Base-by-base conservation (phyloP, 2,797 vertebrate species). In the Bovichtus variegatus region DNA sequence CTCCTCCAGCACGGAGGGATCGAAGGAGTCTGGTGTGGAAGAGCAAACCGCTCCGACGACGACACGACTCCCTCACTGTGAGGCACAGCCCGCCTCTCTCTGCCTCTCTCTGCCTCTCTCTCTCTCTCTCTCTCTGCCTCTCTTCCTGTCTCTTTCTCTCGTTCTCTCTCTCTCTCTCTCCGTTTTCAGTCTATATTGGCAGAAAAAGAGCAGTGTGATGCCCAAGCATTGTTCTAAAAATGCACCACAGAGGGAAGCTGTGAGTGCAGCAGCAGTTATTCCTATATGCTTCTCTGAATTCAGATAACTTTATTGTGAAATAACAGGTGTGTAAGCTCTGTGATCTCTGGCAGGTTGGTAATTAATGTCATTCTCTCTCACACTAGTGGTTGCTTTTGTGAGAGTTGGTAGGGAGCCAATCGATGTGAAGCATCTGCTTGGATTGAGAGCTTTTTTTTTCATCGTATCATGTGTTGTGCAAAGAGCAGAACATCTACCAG, bases 1-100 rank as follows among this genome's bases (percentile, higher is more conserved):
- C 74, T 87, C 89, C 86, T 92, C 90, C 89, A 21, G 84, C 85
- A 79, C 72, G 90, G 88, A 91, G 90, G 87, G 72, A 87, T 76
- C 51, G 71, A 84, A 77, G 83, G 87, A 83, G 89, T 83, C 72
- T 83, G 76, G 49, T 71, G 87, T 54, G 81, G 73, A 81, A 61
- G 78, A 83, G 77, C 83, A 46, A 55, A 73, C 85, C 81, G 82
- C 89, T 89, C 85, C 85, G 81, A 79, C 89, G 72, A 87, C 81
- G 85, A 83, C 88, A 86, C 31, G 31, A 34, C 87, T 75, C 87
- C 77, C 80, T 83, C 82, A 49, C 80, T 71, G 72, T 55, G 84
- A 83, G 83, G 76, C 58, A 31, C 74, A 60, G 70, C 80, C 75
- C 70, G 43, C 72, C 74, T 61, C 88, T 41, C 61, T 50, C 55